Percentiles rank a stretch among this genome's conserved stretches.
Conservation (phyloP, 2,797 vertebrate species). For the Hirundo rustica region DNA sequence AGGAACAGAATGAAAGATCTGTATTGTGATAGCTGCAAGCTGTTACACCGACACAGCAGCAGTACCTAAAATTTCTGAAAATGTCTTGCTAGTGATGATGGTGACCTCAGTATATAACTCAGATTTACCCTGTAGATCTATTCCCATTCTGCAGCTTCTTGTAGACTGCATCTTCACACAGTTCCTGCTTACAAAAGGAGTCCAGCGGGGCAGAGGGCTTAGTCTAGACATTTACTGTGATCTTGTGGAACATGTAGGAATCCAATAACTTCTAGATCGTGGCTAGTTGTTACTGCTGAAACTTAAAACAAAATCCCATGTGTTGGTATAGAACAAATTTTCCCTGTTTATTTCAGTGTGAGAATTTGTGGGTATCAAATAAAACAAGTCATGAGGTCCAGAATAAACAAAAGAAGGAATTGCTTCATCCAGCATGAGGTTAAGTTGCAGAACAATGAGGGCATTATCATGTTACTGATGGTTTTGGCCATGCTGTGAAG, state of each 20-base stretch:
- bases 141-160: not conserved
- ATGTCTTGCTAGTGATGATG: not conserved
- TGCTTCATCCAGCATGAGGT: not conserved
- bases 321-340: not conserved
- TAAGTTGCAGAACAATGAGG: not conserved
- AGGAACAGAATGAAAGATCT: not conserved
- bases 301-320: not conserved
- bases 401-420: not conserved
- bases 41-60: not conserved
- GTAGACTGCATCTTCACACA: not conserved
- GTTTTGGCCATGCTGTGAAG: not conserved
- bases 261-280: not conserved
- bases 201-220: accelerated
- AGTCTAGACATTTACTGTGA: not conserved
- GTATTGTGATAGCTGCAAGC: not conserved
- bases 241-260: not conserved
- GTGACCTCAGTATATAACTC: not conserved
- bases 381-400: not conserved
- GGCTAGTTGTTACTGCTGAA: not conserved
- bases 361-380: not conserved
- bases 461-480: not conserved
- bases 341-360: not conserved
- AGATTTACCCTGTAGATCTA: not conserved
- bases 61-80: not conserved
- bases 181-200: not conserved